Evolutionary conservation across 2,888 invertebrate genomes (phyloP), one percentile per base, ranked within the genome.

Genomic region (Zootermopsis nevadensis): DNA sequence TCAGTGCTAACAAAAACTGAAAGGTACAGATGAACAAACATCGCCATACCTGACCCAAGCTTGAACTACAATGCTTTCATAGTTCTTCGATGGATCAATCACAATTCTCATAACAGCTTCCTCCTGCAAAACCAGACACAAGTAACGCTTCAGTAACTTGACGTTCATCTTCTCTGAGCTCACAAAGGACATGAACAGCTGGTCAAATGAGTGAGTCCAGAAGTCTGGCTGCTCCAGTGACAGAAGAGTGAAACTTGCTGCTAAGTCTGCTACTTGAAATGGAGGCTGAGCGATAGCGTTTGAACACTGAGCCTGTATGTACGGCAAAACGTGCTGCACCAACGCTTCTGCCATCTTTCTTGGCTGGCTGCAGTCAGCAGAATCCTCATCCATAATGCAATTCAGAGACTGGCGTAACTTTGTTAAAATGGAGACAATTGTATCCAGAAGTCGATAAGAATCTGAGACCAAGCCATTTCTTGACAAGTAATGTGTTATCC

Each of bases 401-500:
- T 38, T 82, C 72, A 42, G 22, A 0, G 60, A 1, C 10, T 77
- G 77, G 19, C 74, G 81, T 66, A 86, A 53, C 81, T 86, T 87
- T 19, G 85, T 83, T 10, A 86, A 81, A 2, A 87, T 69, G 24
- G 83, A 79, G 30, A 84, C 74, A n/a, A 87, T 77, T 8, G 85
- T 85, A 55, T 88, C 87, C 77, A 88, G 83, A 3, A 87, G 84
- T 55, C 86, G 84, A 48, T 84, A 84, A 22, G 86, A 82, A 76
- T 88, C 87, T 35, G 86, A 84, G 38, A 86, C 84, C 12, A 87
- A 84, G 33, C 87, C 15, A 22, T 48, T 72, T n/a, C n/a, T 38
- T 10, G 77, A 87, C 27, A 88, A 80, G 84, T 87, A 88, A 81
- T 85, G 85, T 24, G 85, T 72, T 15, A 88, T 84, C 88, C 88